A percentile compares a stretch with the other conserved stretches of the same genome.
These are phyloP conservation scores for Coelopa pilipes DNA, from an alignment of 2,888 invertebrate species.

Conservation along the genomic window DNA sequence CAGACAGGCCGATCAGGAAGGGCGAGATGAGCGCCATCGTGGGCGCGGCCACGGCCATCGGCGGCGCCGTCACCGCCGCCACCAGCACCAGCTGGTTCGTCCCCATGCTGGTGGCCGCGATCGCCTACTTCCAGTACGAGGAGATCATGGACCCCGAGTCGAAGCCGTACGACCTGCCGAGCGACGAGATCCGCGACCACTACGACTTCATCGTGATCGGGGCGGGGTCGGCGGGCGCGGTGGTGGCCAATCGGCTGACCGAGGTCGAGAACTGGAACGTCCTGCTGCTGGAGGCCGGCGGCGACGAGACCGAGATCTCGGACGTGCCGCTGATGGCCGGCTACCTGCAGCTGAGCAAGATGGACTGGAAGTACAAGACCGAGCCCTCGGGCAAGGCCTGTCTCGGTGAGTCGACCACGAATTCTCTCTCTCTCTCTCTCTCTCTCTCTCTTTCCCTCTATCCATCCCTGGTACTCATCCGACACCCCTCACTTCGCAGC, in stretches of 20 bases:
- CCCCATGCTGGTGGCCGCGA: slow-evolving; percentile 84
- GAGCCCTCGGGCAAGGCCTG: slow-evolving; percentile 86
- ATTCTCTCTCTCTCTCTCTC: too few species aligned
- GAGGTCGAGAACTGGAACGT: slow-evolving; percentile 85
- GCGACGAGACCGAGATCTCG: slow-evolving; percentile 90
- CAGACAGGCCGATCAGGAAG: too few species aligned
- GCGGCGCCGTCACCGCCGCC: slow-evolving; percentile 75
- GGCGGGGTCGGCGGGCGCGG: slow-evolving; percentile 89
- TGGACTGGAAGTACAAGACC: slow-evolving; percentile 94
- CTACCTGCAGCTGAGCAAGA: slow-evolving; percentile 84
- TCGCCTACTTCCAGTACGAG: slow-evolving; percentile 89
- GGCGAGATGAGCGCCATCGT: slow-evolving; percentile 74
- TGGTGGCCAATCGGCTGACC: slow-evolving; percentile 83
- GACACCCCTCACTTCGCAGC: slow-evolving; percentile 71
- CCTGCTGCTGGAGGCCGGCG: slow-evolving; percentile 85
- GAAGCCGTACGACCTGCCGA: slow-evolving; percentile 77
- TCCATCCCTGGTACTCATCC: too few species aligned
- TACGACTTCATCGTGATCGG: slow-evolving; percentile 90
- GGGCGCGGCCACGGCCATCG: slow-evolving; percentile 74
- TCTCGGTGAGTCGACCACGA: slow-evolving; percentile 80
- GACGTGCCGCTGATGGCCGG: slow-evolving; percentile 90
- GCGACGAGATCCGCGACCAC: slow-evolving; percentile 72
- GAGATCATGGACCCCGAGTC: slow-evolving; percentile 87
- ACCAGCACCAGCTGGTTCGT: slow-evolving; percentile 83
- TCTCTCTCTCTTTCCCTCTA: too few species aligned